Base-by-base conservation (phyloP, 2,888 invertebrate genomes). In the Agrochola circellaris region DNA sequence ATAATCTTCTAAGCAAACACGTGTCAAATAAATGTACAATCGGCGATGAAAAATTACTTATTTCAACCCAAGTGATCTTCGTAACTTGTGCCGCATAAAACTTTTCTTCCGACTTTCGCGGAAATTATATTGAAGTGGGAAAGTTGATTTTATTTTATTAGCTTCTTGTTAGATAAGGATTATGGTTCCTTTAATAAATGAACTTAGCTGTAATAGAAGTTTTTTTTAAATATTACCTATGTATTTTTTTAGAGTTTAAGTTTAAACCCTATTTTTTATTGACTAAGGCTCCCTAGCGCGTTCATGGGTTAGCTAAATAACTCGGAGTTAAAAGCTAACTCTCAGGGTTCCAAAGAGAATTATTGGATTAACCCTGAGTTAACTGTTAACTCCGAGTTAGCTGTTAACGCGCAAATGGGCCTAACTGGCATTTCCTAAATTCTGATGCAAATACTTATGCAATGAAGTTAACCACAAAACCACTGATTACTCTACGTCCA, bases 21-120 rank as follows among this genome's bases (percentile, higher is more conserved):
- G 66, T 72, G 58, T 60, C 64, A 62, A 81, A 82, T 81, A 65
- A 85, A 77, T 77, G 71, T 85, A 82, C 67, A 68, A 77, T 64
- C 54, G 7, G 42, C 58, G 34, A 60, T 71, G 70, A 83, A 70
- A 81, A 83, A 85, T 77, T 30, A 73, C 62, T 67, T 70, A 81
- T 81, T 81, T 70, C 30, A 81, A 56, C 81, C 81, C 77, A 67
- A 84, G 69, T 61, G 64, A 80, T 80, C 81, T 67, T 68, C 34
- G 34, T 26, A 81, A 73, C 65, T 81, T 54, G n/a, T 51, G n/a
- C 58, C 38, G n/a, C 45, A 48, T 58, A 61, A 70, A 83, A 83
- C 68, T 83, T 81, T 81, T 73, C 80, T 66, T 34, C 38, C 42
- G 17, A 58, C 38, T 73, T 80, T 54, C 26, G 30, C 34, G 17